Evolutionary conservation across 35 echinoderm and acorn worm genomes (phyloP).

Genomic region (Ophiothrix spiculata): DNA sequence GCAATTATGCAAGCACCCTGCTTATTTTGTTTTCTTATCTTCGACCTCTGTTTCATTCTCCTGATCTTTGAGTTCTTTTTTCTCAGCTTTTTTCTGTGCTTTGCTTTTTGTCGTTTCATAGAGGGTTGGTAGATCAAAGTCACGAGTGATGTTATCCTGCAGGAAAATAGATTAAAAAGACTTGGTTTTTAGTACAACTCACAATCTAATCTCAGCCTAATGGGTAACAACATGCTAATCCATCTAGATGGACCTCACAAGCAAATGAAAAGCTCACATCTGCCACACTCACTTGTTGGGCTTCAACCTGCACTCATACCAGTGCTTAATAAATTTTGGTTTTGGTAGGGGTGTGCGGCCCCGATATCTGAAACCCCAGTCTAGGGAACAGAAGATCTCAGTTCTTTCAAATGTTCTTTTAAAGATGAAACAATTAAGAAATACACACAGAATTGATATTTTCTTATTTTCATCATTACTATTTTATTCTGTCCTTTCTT

Average conservation of each 20-base stretch:
- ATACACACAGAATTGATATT: too few species aligned
- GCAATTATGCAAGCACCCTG: too few species aligned
- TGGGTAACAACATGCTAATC: background rate
- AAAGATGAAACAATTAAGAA: too few species aligned
- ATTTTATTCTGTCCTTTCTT: too few species aligned
- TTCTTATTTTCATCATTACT: too few species aligned
- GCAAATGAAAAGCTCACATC: background rate
- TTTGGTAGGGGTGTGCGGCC: too few species aligned
- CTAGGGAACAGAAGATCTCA: too few species aligned
- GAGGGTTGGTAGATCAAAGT: slow-evolving; percentile 57
- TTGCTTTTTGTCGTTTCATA: slow-evolving; percentile 69
- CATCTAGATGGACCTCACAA: too few species aligned
- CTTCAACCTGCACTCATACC: background rate
- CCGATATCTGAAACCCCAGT: too few species aligned
- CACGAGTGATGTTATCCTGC: slow-evolving; percentile 61
- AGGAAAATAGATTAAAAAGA: background rate
- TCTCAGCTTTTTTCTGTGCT: slow-evolving; percentile 73
- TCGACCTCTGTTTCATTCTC: too few species aligned
- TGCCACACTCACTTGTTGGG: background rate
- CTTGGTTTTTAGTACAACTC: background rate
- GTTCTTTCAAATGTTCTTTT: too few species aligned
- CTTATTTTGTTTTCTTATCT: slow-evolving; percentile 27
- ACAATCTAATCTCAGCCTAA: background rate
- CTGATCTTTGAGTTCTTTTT: slow-evolving; percentile 27
- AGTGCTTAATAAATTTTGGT: background rate